Evolutionary conservation across 2,888 invertebrate genomes (phyloP), one percentile per base, ranked within the genome.

Genomic region (Dicyrtomina minuta): DNA sequence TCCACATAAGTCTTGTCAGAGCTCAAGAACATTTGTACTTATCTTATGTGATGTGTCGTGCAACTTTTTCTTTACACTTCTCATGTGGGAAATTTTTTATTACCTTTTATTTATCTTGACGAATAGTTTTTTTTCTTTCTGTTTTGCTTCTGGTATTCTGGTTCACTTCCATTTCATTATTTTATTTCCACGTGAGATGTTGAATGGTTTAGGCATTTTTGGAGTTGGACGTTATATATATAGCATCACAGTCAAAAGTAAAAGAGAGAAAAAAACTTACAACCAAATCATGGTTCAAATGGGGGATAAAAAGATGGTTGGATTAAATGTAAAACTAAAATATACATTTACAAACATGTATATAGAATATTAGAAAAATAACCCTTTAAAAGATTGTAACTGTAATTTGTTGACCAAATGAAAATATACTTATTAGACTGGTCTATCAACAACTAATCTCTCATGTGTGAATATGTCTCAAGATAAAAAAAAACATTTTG

Each of bases 121-220:
- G 41, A 41, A 33, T 56, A 41, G 33, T 33, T 33, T 33, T n/a
- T n/a, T n/a, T n/a, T n/a, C n/a, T n/a, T n/a, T n/a, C n/a, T n/a
- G n/a, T n/a, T n/a, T n/a, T n/a, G n/a, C n/a, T n/a, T n/a, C n/a
- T n/a, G n/a, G 13, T 62, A 24, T 62, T 64, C 64, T 64, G 39
- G 65, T 65, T 65, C 65, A 65, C 65, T 65, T 55, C 55, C 51
- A 39, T 64, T 64, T 22, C 51, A 33, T n/a, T n/a, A n/a, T 51
- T 33, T 33, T 27, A 41, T 53, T 64, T 51, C 64, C 64, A 41
- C 41, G 39, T 64, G 6, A 33, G 33, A 33, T 33, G n/a, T n/a
- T n/a, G n/a, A n/a, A n/a, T n/a, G n/a, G n/a, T n/a, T n/a, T n/a
- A n/a, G n/a, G n/a, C n/a, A n/a, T n/a, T n/a, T n/a, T n/a, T n/a